Evolutionary conservation across 1,140 invertebrate species (phyloP).

Genomic region (Brachionus plicatilis): DNA sequence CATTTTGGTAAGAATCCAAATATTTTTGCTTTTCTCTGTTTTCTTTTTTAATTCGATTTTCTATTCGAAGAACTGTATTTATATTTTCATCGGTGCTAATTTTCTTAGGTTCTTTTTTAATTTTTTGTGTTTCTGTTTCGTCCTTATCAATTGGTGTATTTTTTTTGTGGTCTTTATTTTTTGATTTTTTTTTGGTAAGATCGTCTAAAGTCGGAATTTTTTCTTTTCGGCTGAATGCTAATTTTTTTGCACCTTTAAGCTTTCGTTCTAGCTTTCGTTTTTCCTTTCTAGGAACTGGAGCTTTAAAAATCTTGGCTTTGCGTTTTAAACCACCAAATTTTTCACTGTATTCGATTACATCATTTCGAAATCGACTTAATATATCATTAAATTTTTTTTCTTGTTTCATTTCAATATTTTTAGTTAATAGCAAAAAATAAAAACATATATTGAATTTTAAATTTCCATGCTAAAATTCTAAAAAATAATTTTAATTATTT

Average conservation of each 20-base stretch:
- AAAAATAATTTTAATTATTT: not conserved
- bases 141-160: not conserved
- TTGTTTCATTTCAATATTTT: not conserved
- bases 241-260: slow-evolving; percentile 13
- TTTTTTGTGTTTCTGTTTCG: not conserved
- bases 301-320: not conserved
- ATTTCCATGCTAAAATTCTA: not conserved
- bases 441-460: not conserved
- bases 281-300: not conserved
- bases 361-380: slow-evolving; percentile 4
- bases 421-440: not conserved
- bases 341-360: slow-evolving; percentile 12
- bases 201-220: not conserved
- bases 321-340: not conserved
- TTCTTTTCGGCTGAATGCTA: not conserved
- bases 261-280: slow-evolving; percentile 23
- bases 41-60: slow-evolving; percentile 10
- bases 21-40: slow-evolving; percentile 19
- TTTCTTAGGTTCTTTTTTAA: not conserved
- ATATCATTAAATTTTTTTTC: slow-evolving; percentile 21
- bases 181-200: not conserved
- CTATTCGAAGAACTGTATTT: not conserved
- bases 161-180: not conserved
- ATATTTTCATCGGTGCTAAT: not conserved
- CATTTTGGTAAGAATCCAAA: not conserved